phyloP scores from a whole-genome alignment of 2,113 vertebrate species.

The Athene cunicularia region DNA sequence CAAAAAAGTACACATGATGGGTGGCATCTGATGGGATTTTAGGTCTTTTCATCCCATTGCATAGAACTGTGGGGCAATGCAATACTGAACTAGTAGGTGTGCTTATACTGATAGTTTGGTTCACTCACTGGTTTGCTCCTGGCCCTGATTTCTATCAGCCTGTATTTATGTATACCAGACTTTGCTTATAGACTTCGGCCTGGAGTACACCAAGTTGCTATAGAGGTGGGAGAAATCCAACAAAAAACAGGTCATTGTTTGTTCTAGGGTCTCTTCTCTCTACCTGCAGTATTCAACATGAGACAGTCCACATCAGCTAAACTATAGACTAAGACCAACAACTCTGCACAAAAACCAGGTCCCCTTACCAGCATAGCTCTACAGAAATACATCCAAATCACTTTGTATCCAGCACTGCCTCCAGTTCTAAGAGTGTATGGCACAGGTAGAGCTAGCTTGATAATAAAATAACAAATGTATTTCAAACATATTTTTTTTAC shows the following conservation, averaged over 20 bases:
- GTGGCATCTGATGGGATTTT: neutral
- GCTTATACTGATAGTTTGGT: neutral
- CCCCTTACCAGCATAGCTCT: neutral
- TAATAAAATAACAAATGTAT: neutral
- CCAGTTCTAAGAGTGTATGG: neutral
- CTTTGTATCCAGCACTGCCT: neutral
- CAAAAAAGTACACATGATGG: rapidly evolving
- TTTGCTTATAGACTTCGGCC: neutral
- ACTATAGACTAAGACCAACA: neutral
- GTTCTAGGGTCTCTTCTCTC: neutral
- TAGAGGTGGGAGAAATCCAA: neutral
- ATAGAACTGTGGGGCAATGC: neutral
- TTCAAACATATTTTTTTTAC: neutral
- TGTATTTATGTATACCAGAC: neutral
- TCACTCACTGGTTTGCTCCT: neutral
- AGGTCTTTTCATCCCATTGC: neutral
- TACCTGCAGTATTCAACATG: neutral
- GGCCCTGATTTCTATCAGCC: neutral
- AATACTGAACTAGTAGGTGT: neutral
- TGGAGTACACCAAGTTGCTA: neutral
- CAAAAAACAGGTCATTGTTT: neutral
- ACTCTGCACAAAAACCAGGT: neutral
- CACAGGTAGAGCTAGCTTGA: neutral
- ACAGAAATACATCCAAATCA: neutral
- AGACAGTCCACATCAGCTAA: neutral